phyloP scores from a whole-genome alignment of 2,888 invertebrate genomes.

The Cephus rjabovi region DNA sequence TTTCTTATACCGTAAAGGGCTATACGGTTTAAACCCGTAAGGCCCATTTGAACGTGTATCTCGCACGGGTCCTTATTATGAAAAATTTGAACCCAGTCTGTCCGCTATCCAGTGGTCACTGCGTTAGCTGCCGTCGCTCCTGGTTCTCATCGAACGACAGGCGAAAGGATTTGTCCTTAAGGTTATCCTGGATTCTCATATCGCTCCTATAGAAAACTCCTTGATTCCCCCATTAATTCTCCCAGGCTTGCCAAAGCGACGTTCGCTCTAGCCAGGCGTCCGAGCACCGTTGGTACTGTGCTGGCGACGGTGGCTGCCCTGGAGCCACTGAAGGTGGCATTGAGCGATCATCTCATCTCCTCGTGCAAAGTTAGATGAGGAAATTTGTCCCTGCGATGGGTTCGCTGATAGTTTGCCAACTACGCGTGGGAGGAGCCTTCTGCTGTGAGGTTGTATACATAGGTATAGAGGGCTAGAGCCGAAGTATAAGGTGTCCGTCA shows the following conservation, averaged over 20 bases:
- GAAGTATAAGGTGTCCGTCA: slow-evolving; percentile 14
- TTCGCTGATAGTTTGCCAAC: slow-evolving; percentile 62
- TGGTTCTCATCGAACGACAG: slow-evolving; percentile 14
- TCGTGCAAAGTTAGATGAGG: slow-evolving; percentile 65
- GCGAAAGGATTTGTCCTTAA: background rate
- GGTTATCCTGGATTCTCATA: background rate
- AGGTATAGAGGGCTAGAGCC: background rate
- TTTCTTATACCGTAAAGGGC: background rate
- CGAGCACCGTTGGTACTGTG: background rate
- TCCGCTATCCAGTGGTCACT: background rate
- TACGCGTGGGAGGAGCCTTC: slow-evolving; percentile 34
- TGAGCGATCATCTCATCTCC: slow-evolving; percentile 66
- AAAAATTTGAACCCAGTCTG: background rate
- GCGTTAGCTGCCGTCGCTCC: background rate
- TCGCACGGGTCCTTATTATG: background rate
- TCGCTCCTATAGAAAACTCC: slow-evolving; percentile 47
- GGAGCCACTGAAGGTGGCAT: slow-evolving; percentile 47
- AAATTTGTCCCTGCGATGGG: slow-evolving; percentile 65
- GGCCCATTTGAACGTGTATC: background rate
- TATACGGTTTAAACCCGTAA: background rate
- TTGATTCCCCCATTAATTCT: slow-evolving; percentile 56
- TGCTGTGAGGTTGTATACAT: background rate
- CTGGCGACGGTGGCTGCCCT: background rate
- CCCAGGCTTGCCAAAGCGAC: slow-evolving; percentile 22
- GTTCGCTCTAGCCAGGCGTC: background rate